Percentiles rank a stretch among this genome's conserved stretches.
These are phyloP conservation scores for Lethenteron camtschaticum DNA, from an alignment of 2,113 vertebrate genomes.

Conservation along the genomic window DNA sequence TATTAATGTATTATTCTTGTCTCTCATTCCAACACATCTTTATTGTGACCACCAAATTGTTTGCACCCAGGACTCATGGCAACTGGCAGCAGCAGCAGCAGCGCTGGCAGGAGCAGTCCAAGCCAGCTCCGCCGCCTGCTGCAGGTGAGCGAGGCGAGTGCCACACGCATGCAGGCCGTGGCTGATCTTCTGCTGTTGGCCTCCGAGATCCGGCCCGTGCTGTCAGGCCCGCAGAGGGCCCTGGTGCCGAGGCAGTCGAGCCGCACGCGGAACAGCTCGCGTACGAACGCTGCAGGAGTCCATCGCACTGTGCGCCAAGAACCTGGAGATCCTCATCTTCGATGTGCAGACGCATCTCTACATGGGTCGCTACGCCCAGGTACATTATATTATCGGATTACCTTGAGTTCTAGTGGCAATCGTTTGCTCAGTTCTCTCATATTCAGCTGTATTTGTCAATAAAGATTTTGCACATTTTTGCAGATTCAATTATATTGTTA, in stretches of 20 bases:
- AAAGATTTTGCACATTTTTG: too few species aligned
- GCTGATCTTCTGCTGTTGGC: constrained; percentile 84
- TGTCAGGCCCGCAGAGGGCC: neutral
- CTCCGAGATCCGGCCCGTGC: constrained; percentile 71
- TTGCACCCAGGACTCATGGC: too few species aligned
- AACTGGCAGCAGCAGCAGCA: too few species aligned
- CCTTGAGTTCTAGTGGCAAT: too few species aligned
- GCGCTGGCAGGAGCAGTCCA: neutral
- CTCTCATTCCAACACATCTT: too few species aligned
- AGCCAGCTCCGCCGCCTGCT: neutral
- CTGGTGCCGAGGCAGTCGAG: constrained; percentile 9
- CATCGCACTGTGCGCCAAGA: constrained; percentile 83
- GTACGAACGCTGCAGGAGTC: constrained; percentile 89
- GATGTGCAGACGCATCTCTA: constrained; percentile 97
- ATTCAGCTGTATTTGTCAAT: too few species aligned
- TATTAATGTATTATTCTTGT: too few species aligned
- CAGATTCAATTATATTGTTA: too few species aligned
- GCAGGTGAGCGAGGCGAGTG: neutral
- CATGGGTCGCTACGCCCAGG: constrained; percentile 79
- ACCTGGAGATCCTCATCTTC: constrained; percentile 85
- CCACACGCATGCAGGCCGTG: constrained; percentile 70
- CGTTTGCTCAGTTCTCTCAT: too few species aligned
- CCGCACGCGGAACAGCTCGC: constrained; percentile 39
- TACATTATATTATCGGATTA: constrained; percentile 9
- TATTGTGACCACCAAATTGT: too few species aligned